phyloP scores from a whole-genome alignment of 2,797 vertebrate species.

The Gallirallus australis region DNA sequence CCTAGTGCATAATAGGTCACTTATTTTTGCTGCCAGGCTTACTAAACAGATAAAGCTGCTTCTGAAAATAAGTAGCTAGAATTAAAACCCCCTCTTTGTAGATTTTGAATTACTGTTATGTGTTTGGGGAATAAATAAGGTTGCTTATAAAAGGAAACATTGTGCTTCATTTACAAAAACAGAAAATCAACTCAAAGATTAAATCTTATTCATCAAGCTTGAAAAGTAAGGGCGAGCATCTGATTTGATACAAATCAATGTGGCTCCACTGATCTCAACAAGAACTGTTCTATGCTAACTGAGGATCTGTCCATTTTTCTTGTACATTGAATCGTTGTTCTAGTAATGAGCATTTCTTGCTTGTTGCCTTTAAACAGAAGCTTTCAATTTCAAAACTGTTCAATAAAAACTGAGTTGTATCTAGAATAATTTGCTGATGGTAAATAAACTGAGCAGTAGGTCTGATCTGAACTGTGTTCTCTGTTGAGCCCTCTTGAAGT shows the following conservation, averaged over 20 bases:
- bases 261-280: neutral
- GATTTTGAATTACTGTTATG: neutral
- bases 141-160: neutral
- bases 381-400: neutral
- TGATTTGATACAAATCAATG: neutral
- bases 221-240: neutral
- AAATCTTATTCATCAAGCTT: neutral
- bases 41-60: neutral
- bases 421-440: neutral
- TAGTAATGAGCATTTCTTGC: constrained; percentile 5
- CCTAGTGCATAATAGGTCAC: neutral
- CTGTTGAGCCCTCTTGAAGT: neutral
- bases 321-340: neutral
- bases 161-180: neutral
- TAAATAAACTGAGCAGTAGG: neutral
- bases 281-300: neutral
- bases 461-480: neutral
- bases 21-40: neutral
- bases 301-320: neutral
- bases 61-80: neutral
- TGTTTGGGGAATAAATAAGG: neutral
- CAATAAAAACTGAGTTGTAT: neutral
- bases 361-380: neutral
- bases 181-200: neutral
- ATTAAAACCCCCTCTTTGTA: neutral